Percentiles rank a stretch among this genome's conserved stretches.
These are phyloP conservation scores for Cyanistes caeruleus DNA, from an alignment of 2,113 vertebrate species.

Conservation along the genomic window DNA sequence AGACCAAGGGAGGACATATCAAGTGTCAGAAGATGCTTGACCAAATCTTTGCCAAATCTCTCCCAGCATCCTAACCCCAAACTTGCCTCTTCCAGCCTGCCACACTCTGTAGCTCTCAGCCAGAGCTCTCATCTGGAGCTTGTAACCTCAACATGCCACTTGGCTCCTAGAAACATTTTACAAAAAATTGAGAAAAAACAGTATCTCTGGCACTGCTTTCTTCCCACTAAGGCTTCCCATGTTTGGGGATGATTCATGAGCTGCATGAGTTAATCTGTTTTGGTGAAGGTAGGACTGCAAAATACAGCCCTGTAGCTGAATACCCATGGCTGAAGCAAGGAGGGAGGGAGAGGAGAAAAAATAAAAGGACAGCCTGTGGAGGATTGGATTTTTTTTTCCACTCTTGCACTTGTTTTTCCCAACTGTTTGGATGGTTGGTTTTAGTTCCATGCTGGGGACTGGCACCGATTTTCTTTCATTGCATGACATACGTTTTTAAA, in stretches of 20 bases:
- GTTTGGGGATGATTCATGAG: background rate
- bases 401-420: background rate
- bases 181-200: background rate
- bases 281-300: background rate
- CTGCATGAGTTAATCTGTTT: background rate
- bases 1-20: background rate
- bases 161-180: background rate
- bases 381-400: background rate
- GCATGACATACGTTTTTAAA: constrained; percentile 4
- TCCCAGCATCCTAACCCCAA: background rate
- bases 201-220: background rate
- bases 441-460: constrained; percentile 4
- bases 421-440: background rate
- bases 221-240: background rate
- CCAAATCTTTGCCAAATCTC: background rate
- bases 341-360: background rate
- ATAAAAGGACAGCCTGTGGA: background rate
- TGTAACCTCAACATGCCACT: background rate
- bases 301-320: background rate
- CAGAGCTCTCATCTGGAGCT: background rate
- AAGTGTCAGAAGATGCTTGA: background rate
- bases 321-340: background rate
- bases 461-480: background rate
- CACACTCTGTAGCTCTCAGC: background rate
- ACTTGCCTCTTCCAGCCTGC: background rate